Conservation (phyloP, 2,888 invertebrate species). For the Hydrotaea cyrtoneurina region DNA sequence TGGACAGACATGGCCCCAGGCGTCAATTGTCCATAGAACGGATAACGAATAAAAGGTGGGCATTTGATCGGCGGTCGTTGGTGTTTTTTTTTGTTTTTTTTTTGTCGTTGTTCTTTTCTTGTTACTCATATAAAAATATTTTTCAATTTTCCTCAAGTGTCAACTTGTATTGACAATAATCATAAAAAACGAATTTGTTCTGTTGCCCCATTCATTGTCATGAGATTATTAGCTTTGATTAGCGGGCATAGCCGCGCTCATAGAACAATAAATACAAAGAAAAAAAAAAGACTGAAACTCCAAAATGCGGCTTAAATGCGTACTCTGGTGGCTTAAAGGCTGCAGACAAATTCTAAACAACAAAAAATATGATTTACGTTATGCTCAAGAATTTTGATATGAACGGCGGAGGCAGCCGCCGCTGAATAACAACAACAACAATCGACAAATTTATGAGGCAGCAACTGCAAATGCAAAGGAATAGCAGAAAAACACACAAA, state of each 20-base stretch:
- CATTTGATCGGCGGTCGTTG: constrained; percentile 40
- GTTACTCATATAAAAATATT: constrained; percentile 5
- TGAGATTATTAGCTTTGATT: constrained; percentile 65
- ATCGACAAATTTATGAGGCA: constrained; percentile 65
- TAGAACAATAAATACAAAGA: constrained; percentile 8
- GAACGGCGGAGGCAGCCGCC: not conserved
- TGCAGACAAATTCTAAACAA: constrained; percentile 25
- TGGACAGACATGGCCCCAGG: constrained; percentile 44
- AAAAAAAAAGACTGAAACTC: constrained; percentile 33
- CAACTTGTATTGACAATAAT: constrained; percentile 65
- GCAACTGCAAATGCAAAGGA: constrained; percentile 18
- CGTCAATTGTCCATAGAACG: constrained; percentile 45
- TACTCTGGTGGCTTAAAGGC: constrained; percentile 32
- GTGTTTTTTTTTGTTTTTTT: not conserved
- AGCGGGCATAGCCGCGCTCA: constrained; percentile 51
- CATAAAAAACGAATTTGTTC: constrained; percentile 66
- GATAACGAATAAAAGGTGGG: constrained; percentile 56
- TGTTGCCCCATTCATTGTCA: constrained; percentile 61
- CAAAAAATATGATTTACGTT: constrained; percentile 62
- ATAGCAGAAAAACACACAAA: constrained; percentile 26
- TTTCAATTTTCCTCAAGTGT: constrained; percentile 65
- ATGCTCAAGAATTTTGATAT: constrained; percentile 42
- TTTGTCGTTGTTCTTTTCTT: not conserved
- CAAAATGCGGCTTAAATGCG: constrained; percentile 37
- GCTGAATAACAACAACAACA: not conserved